Conservation (phyloP, 2,888 invertebrate genomes). For the Antheraea yamamai region DNA sequence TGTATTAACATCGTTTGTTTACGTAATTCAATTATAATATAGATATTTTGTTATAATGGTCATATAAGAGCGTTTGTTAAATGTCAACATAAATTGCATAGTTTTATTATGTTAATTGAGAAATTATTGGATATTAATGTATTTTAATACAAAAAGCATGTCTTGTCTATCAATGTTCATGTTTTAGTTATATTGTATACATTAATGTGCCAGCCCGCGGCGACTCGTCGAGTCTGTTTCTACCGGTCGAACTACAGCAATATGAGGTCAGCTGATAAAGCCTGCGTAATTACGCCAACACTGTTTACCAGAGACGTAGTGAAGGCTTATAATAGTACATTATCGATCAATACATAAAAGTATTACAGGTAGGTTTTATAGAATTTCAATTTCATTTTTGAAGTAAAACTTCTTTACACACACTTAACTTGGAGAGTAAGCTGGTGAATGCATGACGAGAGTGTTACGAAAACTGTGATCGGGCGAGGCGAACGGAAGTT, state of each 20-base stretch:
- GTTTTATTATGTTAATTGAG: constrained; percentile 12
- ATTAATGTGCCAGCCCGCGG: constrained; percentile 50
- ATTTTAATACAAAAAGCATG: constrained; percentile 25
- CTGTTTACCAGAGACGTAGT: constrained; percentile 48
- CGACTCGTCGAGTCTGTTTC: constrained; percentile 43
- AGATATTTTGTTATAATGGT: background rate
- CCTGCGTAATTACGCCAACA: constrained; percentile 73
- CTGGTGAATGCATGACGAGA: too few species aligned
- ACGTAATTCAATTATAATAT: background rate
- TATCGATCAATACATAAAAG: constrained; percentile 25
- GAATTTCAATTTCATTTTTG: background rate
- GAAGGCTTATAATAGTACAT: constrained; percentile 25
- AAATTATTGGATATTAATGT: constrained; percentile 13
- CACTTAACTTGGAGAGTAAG: too few species aligned
- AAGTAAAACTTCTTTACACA: too few species aligned
- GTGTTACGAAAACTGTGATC: too few species aligned
- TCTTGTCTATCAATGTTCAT: constrained; percentile 41
- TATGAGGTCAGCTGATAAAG: constrained; percentile 79
- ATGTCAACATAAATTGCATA: constrained; percentile 5
- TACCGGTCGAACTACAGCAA: constrained; percentile 60
- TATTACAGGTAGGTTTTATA: background rate
- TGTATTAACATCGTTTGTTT: background rate
- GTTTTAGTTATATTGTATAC: constrained; percentile 47
- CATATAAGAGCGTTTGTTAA: background rate
- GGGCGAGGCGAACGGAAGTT: too few species aligned